Conservation (phyloP, 35 echinoderm and acorn worm genomes). For the Apostichopus californicus region DNA sequence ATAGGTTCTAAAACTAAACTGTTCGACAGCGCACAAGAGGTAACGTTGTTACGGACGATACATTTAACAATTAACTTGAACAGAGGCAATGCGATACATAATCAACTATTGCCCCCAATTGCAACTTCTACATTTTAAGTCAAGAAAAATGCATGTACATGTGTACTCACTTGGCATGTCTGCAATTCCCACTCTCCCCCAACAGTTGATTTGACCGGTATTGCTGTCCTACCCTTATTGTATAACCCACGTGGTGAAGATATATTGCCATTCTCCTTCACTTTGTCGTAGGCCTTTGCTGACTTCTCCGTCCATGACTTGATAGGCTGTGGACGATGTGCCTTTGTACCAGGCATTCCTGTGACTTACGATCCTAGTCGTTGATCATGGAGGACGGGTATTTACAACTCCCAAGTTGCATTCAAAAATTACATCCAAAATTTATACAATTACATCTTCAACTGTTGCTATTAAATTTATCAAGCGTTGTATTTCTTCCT, state of each 20-base stretch:
- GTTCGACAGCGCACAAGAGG: no score
- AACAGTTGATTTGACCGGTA: slow-evolving; percentile 77
- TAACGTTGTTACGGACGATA: no score
- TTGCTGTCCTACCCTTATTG: slow-evolving; percentile 60
- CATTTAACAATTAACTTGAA: no score
- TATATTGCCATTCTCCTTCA: slow-evolving; percentile 71
- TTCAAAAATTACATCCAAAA: background rate
- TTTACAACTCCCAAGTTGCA: background rate
- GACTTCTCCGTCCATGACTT: slow-evolving; percentile 89
- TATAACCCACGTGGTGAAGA: slow-evolving; percentile 70
- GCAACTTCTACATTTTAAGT: no score
- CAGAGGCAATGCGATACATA: no score
- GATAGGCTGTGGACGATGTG: slow-evolving; percentile 79
- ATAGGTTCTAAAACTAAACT: no score
- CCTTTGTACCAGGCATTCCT: slow-evolving; percentile 52
- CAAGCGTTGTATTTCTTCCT: no score
- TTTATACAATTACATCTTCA: no score
- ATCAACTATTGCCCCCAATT: no score
- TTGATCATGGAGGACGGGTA: background rate
- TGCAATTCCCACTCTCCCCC: slow-evolving; percentile 87
- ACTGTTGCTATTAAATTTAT: no score
- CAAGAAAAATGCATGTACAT: no score
- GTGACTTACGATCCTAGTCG: background rate
- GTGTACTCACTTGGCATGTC: slow-evolving; percentile 74
- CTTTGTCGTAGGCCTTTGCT: slow-evolving; percentile 64